Conservation (phyloP, 1,140 invertebrate species). For the Zaprionus nigranus region DNA sequence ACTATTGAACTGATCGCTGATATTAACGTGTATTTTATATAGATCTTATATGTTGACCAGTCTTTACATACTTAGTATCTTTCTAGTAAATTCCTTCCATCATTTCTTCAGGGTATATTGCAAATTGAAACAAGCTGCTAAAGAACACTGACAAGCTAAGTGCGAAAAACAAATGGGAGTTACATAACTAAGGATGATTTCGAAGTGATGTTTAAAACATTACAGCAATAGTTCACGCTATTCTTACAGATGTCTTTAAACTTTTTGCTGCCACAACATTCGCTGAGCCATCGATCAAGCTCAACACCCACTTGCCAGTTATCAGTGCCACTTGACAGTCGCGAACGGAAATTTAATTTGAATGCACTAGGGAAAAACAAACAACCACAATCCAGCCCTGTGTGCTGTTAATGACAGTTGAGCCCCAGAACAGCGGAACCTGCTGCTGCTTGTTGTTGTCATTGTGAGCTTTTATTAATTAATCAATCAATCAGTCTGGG, state of each 20-base stretch:
- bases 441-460: slow-evolving; percentile 8
- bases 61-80: no score
- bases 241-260: neutral
- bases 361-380: slow-evolving; percentile 30
- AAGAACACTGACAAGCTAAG: neutral
- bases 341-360: slow-evolving; percentile 68
- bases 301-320: slow-evolving; percentile 10
- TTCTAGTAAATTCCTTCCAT: no score
- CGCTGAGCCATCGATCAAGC: slow-evolving; percentile 6
- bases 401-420: slow-evolving; percentile 69
- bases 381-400: slow-evolving; percentile 26
- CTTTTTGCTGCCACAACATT: neutral
- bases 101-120: neutral
- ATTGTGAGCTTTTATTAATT: slow-evolving; percentile 63
- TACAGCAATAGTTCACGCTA: neutral
- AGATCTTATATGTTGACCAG: neutral
- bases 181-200: neutral
- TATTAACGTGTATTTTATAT: neutral
- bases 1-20: no score
- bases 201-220: neutral
- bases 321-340: slow-evolving; percentile 41
- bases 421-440: slow-evolving; percentile 11
- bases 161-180: neutral
- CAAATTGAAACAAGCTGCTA: neutral
- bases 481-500: slow-evolving; percentile 69